Evolutionary conservation across 1,140 invertebrate genomes (phyloP).

Genomic region (Scaptomyza hsui): DNA sequence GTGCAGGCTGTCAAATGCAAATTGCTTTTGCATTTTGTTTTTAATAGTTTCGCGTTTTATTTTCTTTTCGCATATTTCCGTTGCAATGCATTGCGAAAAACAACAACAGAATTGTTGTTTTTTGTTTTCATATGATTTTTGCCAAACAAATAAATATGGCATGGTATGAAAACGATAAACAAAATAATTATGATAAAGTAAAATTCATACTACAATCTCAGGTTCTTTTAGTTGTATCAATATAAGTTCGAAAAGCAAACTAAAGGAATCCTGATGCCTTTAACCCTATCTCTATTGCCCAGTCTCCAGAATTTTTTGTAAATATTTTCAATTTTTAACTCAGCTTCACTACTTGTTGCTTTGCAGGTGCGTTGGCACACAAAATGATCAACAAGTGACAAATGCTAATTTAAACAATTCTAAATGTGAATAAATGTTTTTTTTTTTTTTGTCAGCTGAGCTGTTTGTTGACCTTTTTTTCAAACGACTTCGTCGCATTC

Average conservation of each 20-base stretch:
- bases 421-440: too few relatives aligned
- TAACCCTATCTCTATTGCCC: too few relatives aligned
- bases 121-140: conserved; percentile 14
- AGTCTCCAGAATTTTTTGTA: conserved; percentile 7
- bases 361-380: conserved; percentile 60
- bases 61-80: conserved; percentile 50
- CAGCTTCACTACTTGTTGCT: conserved; percentile 32
- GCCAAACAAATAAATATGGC: conserved; percentile 42
- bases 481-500: conserved; percentile 5
- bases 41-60: conserved; percentile 43
- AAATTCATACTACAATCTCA: too few relatives aligned
- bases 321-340: conserved; percentile 1
- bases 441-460: conserved; percentile 3
- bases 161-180: conserved; percentile 31
- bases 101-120: conserved; percentile 35
- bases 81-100: conserved; percentile 40
- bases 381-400: conserved; percentile 57
- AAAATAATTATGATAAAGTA: conserved; percentile 11
- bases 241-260: too few relatives aligned
- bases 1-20: conserved; percentile 25
- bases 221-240: too few relatives aligned
- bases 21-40: conserved; percentile 31
- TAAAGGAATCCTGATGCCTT: too few relatives aligned
- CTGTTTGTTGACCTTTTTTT: conserved; percentile 46
- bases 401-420: conserved; percentile 31